These are phyloP conservation scores for Albula glossodonta DNA, from an alignment of 2,113 vertebrate genomes.

Conservation along the genomic window DNA sequence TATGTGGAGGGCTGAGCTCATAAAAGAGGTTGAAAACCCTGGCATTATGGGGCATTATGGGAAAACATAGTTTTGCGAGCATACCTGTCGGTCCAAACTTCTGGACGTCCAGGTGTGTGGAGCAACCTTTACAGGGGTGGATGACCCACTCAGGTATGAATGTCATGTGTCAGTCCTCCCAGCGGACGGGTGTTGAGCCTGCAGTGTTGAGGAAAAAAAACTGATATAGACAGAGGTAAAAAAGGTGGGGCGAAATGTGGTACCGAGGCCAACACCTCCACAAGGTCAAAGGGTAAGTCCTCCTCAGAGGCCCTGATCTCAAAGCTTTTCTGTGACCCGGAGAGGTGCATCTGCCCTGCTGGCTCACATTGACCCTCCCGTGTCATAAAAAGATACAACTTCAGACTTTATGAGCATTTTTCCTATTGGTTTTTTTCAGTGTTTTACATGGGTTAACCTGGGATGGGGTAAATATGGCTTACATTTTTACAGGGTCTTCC, in stretches of 20 bases:
- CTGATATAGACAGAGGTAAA: neutral
- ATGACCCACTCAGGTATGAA: neutral
- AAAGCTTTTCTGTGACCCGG: neutral
- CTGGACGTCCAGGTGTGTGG: neutral
- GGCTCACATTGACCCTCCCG: conserved; percentile 43
- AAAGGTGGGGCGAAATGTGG: neutral
- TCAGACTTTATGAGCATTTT: conserved; percentile 52
- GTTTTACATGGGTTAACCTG: conserved; percentile 35
- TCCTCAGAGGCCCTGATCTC: neutral
- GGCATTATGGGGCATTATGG: neutral
- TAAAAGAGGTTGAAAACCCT: neutral
- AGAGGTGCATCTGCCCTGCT: neutral
- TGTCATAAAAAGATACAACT: conserved; percentile 46
- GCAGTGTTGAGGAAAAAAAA: neutral
- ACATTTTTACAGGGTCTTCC: neutral
- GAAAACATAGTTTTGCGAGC: neutral
- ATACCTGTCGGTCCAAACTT: conserved; percentile 1
- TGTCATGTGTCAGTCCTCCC: neutral
- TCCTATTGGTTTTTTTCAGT: conserved; percentile 10
- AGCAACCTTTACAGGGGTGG: neutral
- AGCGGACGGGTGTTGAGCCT: neutral
- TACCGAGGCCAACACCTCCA: neutral
- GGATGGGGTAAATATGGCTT: neutral
- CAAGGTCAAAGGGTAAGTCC: neutral
- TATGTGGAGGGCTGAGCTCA: neutral